These are phyloP conservation scores for Leuctra nigra DNA, from an alignment of 2,888 invertebrate species.

Conservation along the genomic window DNA sequence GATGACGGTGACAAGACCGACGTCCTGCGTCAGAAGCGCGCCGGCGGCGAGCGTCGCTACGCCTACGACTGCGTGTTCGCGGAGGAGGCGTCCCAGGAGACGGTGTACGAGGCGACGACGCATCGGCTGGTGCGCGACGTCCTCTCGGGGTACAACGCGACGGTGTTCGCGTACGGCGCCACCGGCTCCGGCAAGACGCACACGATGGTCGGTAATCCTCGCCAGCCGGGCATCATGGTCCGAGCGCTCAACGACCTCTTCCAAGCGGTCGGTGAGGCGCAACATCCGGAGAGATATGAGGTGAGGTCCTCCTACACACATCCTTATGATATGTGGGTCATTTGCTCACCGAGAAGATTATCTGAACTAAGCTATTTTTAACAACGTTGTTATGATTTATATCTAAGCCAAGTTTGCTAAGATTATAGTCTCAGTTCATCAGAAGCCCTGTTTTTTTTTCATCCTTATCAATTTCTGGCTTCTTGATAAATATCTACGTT, in stretches of 20 bases:
- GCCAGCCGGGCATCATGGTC: conserved; percentile 80
- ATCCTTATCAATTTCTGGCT: no score
- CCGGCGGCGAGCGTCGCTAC: conserved; percentile 72
- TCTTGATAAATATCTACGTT: no score
- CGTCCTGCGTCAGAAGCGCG: conserved; percentile 61
- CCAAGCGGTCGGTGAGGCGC: conserved; percentile 54
- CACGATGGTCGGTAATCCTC: conserved; percentile 70
- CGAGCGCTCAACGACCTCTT: conserved; percentile 79
- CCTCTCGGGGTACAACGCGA: conserved; percentile 82
- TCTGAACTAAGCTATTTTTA: no score
- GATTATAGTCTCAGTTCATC: no score
- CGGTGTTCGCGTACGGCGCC: conserved; percentile 93
- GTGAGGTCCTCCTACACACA: conserved; percentile 43
- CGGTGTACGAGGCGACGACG: conserved; percentile 82
- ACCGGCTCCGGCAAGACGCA: conserved; percentile 90
- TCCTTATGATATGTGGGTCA: no score
- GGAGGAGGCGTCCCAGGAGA: conserved; percentile 77
- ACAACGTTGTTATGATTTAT: no score
- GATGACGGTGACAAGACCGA: conserved; percentile 53
- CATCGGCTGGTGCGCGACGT: conserved; percentile 76
- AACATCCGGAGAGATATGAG: conserved; percentile 53
- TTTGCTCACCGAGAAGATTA: no score
- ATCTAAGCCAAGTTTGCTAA: no score
- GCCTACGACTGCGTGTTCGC: conserved; percentile 86
- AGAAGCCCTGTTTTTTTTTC: no score